phyloP scores from a whole-genome alignment of 2,113 vertebrate genomes.

The Oncorhynchus mykiss region DNA sequence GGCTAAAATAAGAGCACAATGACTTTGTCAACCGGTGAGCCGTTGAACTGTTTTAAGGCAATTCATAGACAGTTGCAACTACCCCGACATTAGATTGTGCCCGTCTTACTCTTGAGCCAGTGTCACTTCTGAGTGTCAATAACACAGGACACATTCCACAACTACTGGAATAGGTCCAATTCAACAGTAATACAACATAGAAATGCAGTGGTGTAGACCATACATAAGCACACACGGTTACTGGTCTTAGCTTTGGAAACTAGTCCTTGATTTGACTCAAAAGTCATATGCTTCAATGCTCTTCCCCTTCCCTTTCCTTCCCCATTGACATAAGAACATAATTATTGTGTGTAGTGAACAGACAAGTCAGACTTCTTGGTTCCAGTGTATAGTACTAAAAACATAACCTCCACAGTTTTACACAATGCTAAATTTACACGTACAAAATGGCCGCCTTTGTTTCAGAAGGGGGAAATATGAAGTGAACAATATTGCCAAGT shows the following conservation, averaged over 20 bases:
- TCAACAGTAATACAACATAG: conserved; percentile 15
- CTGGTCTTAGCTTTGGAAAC: conserved; percentile 39
- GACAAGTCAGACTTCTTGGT: conserved; percentile 59
- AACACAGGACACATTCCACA: conserved; percentile 37
- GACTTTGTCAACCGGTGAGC: conserved; percentile 52
- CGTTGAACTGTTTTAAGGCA: conserved; percentile 79
- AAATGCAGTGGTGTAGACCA: conserved; percentile 17
- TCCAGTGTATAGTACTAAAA: conserved; percentile 83
- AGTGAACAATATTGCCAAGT: conserved; percentile 65
- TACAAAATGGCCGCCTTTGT: conserved; percentile 53
- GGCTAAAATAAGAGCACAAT: conserved; percentile 74
- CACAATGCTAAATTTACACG: conserved; percentile 66
- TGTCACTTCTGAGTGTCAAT: conserved; percentile 29
- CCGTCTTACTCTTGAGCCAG: conserved; percentile 42
- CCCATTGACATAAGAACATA: conserved; percentile 49
- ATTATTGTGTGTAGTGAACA: conserved; percentile 36
- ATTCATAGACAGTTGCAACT: conserved; percentile 71
- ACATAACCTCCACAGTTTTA: conserved; percentile 70
- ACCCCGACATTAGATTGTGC: conserved; percentile 44
- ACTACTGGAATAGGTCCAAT: conserved; percentile 37
- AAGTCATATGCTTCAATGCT: conserved; percentile 30
- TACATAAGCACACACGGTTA: conserved; percentile 16
- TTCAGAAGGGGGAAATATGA: conserved; percentile 52
- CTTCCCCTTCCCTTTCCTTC: conserved; percentile 17
- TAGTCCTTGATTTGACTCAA: conserved; percentile 17